phyloP scores from a whole-genome alignment of 1,140 invertebrate genomes.

The Gonatopus flavifemur region DNA sequence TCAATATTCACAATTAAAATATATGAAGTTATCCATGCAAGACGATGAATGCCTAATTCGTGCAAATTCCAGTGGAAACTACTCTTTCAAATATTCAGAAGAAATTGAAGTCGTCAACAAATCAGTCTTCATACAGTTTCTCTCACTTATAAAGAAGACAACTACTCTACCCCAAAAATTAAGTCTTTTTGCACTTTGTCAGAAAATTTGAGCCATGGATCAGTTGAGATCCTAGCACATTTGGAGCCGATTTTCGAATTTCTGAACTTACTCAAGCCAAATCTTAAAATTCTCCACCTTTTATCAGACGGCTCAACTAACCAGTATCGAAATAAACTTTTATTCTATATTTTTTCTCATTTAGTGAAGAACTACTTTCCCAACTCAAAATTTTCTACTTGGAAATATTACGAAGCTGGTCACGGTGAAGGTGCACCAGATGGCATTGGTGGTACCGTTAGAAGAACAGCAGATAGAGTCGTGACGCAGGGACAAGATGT shows the following conservation, averaged over 20 bases:
- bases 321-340: background rate
- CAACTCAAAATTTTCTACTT: background rate
- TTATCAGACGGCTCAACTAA: no score
- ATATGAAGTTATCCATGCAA: background rate
- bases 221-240: background rate
- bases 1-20: background rate
- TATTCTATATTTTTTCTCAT: background rate
- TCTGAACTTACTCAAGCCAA: background rate
- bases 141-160: background rate
- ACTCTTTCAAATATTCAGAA: background rate
- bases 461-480: background rate
- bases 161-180: background rate
- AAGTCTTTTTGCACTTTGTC: background rate
- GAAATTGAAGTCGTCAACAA: background rate
- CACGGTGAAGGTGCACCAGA: background rate
- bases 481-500: no score
- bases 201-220: background rate
- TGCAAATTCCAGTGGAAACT: no score
- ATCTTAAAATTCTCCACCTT: background rate
- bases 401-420: background rate
- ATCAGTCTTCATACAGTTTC: background rate
- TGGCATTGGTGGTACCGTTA: background rate
- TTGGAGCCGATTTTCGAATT: background rate
- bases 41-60: background rate
- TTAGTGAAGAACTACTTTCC: background rate